Base-by-base conservation (phyloP, 2,888 invertebrate genomes). In the Fragum whitleyi region DNA sequence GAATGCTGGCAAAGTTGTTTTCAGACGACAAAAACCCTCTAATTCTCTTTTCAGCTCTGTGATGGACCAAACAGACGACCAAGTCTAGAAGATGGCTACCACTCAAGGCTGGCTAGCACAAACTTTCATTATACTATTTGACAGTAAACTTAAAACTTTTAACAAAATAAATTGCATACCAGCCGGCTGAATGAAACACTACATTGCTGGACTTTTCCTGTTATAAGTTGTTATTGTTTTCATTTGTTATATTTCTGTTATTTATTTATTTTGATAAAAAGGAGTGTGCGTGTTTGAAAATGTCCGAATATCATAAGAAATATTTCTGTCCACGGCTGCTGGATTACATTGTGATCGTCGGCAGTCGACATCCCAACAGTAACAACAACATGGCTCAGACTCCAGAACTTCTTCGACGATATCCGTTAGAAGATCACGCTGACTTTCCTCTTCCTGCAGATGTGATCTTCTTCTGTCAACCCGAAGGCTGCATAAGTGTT, bases 391-490 rank as follows among this genome's bases (percentile, higher is more conserved):
- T 93, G 55, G 94, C 95, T 94, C 94, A 98, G 96, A 96, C 97
- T 16, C 99, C 99, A 19, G 98, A 99, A 94, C 95, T 99, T 73
- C 95, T 99, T 74, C 96, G 99, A 26, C 96, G 95, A 19, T 99
- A 98, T 94, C 99, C 99, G 0, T 95, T 97, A 29, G 97, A 97
- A 89, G 98, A 99, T 94, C 99, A 99, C 95, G 96, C 97, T 72
- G 99, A 99, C 95, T 99, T 99, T 94, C 97, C 98, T 0, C 95
- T 99, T 91, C 99, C 99, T 0, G 95, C 98, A 92, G 99, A 99
- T 94, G 99, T 99, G 96, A 98, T 99, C 32, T 99, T 98, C 95
- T 99, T 99, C 95, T 99, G 99, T 93, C 99, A 99, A 94, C 99
- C 99, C 1, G 99, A 99, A 95, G 99, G 99, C 74, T 99, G 99